A percentile compares a stretch with the other conserved stretches of the same genome.
phyloP scores from a whole-genome alignment of 2,888 invertebrate species.

The Pheosia tremula region DNA sequence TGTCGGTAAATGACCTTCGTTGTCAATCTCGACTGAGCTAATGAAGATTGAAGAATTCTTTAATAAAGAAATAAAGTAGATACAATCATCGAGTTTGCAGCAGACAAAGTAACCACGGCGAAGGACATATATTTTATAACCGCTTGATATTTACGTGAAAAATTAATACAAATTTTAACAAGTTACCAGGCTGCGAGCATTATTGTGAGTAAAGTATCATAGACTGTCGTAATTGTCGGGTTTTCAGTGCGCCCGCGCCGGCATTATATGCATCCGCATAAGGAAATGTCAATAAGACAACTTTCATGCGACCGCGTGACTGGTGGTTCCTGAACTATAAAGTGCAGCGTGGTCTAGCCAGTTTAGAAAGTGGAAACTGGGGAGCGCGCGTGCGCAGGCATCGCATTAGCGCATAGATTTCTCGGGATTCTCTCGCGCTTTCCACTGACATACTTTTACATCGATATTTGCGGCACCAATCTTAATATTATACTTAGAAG shows the following conservation, averaged over 20 bases:
- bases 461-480: slow-evolving; percentile 39
- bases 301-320: slow-evolving; percentile 67
- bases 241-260: slow-evolving; percentile 7
- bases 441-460: slow-evolving; percentile 80
- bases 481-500: not conserved
- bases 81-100: not conserved
- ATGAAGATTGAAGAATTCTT: slow-evolving; percentile 61
- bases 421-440: slow-evolving; percentile 83
- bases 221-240: not conserved
- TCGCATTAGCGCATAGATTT: slow-evolving; percentile 76
- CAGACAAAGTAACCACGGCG: slow-evolving; percentile 26
- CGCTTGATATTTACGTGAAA: not conserved
- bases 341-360: slow-evolving; percentile 61
- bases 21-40: slow-evolving; percentile 61
- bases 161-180: not conserved
- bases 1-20: slow-evolving; percentile 53
- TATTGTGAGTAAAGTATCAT: not conserved
- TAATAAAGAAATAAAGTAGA: slow-evolving; percentile 1
- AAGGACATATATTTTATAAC: slow-evolving; percentile 18
- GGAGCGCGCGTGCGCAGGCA: slow-evolving; percentile 62
- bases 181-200: not conserved
- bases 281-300: slow-evolving; percentile 74
- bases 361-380: slow-evolving; percentile 83
- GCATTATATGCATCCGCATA: slow-evolving; percentile 38
- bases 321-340: slow-evolving; percentile 79